phyloP scores from a whole-genome alignment of 1,140 invertebrate species.

The Aradophagus sp. region DNA sequence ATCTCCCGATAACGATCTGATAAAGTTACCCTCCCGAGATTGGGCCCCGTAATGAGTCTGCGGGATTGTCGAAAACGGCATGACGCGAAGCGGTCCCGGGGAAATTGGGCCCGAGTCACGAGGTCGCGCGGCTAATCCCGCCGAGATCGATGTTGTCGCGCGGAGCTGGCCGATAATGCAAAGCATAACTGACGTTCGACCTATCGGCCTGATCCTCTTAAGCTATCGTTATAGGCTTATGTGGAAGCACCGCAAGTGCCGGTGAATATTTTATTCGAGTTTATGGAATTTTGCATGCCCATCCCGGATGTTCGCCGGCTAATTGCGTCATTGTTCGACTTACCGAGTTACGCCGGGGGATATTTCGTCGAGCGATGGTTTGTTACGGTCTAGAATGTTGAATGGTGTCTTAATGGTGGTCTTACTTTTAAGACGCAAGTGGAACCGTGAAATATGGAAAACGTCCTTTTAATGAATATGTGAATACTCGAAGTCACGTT shows the following conservation, averaged over 20 bases:
- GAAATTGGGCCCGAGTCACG: conserved; percentile 5
- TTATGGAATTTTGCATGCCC: conserved; percentile 49
- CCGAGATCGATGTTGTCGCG: conserved; percentile 59
- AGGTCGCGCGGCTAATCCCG: conserved; percentile 27
- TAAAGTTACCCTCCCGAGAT: conserved; percentile 73
- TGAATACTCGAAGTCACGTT: no score
- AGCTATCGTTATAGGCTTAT: conserved; percentile 68
- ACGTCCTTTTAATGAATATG: no score
- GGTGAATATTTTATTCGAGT: conserved; percentile 63
- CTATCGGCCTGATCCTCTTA: conserved; percentile 70
- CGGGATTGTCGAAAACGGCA: conserved; percentile 51
- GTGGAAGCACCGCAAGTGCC: conserved; percentile 70
- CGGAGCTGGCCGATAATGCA: conserved; percentile 67
- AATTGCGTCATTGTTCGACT: background rate
- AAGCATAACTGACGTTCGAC: conserved; percentile 70
- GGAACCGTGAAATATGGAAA: no score
- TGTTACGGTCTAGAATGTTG: no score
- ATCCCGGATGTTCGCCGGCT: conserved; percentile 20
- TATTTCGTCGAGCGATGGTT: no score
- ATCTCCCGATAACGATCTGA: conserved; percentile 73
- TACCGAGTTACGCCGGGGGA: no score
- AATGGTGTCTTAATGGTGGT: no score
- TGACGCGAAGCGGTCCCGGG: no score
- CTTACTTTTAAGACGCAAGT: no score
- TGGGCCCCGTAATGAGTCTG: conserved; percentile 53